Evolutionary conservation across 1,140 invertebrate species (phyloP).

Genomic region (Pissodes strobi): DNA sequence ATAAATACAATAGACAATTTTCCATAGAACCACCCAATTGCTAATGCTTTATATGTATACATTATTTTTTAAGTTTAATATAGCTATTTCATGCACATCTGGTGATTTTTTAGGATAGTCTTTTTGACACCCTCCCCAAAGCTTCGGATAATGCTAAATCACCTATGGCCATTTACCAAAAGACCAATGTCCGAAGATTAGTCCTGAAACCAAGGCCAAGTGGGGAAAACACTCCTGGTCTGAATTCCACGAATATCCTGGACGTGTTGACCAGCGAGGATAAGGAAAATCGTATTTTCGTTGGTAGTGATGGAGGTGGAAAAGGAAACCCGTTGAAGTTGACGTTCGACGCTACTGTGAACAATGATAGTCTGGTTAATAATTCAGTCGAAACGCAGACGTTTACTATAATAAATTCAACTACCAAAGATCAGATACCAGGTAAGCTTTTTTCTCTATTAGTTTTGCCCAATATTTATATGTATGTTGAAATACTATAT

Average conservation of each 20-base stretch:
- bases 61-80: no score
- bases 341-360: conserved; percentile 24
- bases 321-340: conserved; percentile 19
- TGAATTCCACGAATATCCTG: conserved; percentile 27
- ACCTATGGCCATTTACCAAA: conserved; percentile 26
- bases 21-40: no score
- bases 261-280: conserved; percentile 19
- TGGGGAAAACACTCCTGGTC: conserved; percentile 2
- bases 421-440: conserved; percentile 10
- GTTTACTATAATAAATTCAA: conserved; percentile 18
- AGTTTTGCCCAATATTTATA: not conserved
- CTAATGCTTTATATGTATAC: no score
- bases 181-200: conserved; percentile 30
- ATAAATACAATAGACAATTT: no score
- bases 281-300: conserved; percentile 13
- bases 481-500: no score
- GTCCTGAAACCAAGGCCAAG: conserved; percentile 23
- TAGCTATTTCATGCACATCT: no score
- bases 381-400: conserved; percentile 29
- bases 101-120: conserved; percentile 62
- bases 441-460: not conserved
- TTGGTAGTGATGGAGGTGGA: not conserved
- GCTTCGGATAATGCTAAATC: conserved; percentile 5
- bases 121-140: conserved; percentile 36
- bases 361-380: conserved; percentile 21